These are phyloP conservation scores for Eciton burchellii DNA, from an alignment of 1,140 invertebrate species.

Conservation along the genomic window DNA sequence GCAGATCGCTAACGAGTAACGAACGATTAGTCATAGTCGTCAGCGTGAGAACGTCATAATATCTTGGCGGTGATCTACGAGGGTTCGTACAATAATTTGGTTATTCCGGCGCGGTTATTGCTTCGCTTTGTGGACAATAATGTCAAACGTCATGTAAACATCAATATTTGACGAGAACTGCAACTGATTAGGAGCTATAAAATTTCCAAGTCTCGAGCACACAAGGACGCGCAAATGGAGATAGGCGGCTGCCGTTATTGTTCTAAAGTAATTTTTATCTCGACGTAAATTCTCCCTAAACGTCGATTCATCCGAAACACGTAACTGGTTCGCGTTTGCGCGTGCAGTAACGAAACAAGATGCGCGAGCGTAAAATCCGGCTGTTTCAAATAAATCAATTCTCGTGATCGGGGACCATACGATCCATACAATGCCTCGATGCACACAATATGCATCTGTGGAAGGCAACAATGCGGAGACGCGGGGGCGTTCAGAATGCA, in stretches of 20 bases:
- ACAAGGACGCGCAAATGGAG: not conserved
- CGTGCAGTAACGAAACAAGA: slow-evolving; percentile 17
- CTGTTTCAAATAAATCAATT: slow-evolving; percentile 55
- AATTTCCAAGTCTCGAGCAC: not conserved
- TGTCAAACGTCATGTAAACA: not conserved
- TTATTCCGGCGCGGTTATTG: slow-evolving; percentile 4
- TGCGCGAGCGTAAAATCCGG: slow-evolving; percentile 17
- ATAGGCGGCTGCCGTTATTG: not conserved
- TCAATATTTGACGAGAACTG: not conserved
- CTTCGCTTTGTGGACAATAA: not conserved
- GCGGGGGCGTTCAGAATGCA: slow-evolving; percentile 74
- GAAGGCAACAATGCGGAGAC: slow-evolving; percentile 66
- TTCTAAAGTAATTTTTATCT: not conserved
- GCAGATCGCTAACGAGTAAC: not conserved
- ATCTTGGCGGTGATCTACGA: slow-evolving; percentile 32
- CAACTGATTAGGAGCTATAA: too few relatives aligned
- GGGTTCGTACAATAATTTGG: not conserved
- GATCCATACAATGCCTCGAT: slow-evolving; percentile 46
- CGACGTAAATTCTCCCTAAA: slow-evolving; percentile 12
- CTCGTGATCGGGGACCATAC: slow-evolving; percentile 18
- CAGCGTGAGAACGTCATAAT: slow-evolving; percentile 20
- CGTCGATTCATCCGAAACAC: not conserved
- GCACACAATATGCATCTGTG: slow-evolving; percentile 37
- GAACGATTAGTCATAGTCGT: slow-evolving; percentile 46
- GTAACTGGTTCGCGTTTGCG: slow-evolving; percentile 37